phyloP scores from a whole-genome alignment of 2,888 invertebrate genomes.

The Carcina quercana region DNA sequence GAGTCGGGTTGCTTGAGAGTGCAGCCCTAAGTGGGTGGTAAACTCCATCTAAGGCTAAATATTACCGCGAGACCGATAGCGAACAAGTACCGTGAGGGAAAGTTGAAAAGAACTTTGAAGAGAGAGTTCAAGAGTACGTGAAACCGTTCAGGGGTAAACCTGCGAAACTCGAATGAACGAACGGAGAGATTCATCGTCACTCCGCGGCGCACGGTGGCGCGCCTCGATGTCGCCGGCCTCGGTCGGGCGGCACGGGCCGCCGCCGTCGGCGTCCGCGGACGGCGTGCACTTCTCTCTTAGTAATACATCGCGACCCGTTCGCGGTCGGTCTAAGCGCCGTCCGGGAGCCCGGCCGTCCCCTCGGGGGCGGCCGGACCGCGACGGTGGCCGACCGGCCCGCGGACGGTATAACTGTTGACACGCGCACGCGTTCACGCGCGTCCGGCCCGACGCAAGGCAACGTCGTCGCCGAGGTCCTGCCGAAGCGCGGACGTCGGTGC shows the following conservation, averaged over 20 bases:
- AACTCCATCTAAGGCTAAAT: constrained; percentile 76
- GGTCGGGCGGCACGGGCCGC: constrained; percentile 25
- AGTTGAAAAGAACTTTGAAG: constrained; percentile 82
- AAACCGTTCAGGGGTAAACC: constrained; percentile 70
- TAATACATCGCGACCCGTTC: constrained; percentile 73
- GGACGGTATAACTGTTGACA: neutral
- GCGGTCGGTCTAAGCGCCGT: constrained; percentile 49
- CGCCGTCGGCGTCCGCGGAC: constrained; percentile 28
- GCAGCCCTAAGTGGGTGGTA: constrained; percentile 77
- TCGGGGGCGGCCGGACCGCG: constrained; percentile 18
- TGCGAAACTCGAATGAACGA: constrained; percentile 72
- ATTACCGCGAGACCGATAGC: constrained; percentile 78
- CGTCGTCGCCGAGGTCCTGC: constrained; percentile 33
- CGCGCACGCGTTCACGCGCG: constrained; percentile 3
- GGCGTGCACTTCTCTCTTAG: constrained; percentile 46
- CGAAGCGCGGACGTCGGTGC: constrained; percentile 33
- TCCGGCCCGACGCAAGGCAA: constrained; percentile 17
- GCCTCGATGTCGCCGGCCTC: constrained; percentile 15
- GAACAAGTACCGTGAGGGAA: constrained; percentile 81
- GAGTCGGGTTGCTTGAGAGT: constrained; percentile 76
- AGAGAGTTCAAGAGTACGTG: constrained; percentile 70
- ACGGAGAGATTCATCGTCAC: constrained; percentile 51
- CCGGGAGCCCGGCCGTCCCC: constrained; percentile 25
- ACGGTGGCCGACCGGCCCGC: constrained; percentile 17
- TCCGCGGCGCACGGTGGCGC: constrained; percentile 27